Evolutionary conservation across 2,113 vertebrate genomes (phyloP).

Genomic region (Pteruthius melanotis): DNA sequence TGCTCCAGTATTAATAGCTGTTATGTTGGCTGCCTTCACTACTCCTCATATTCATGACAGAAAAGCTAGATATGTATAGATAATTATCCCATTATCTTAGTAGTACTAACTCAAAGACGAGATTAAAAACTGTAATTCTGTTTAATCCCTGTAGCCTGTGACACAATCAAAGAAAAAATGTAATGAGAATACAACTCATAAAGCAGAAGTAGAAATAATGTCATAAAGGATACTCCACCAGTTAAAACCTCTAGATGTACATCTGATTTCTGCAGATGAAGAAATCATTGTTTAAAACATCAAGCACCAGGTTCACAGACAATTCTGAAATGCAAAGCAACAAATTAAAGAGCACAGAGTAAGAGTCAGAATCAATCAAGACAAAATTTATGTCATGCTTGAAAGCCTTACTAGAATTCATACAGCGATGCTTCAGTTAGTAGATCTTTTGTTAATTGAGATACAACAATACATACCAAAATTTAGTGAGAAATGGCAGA

Average conservation of each 20-base stretch:
- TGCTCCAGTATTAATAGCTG: background rate
- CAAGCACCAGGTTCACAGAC: constrained; percentile 10
- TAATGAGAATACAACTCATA: background rate
- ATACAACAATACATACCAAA: constrained; percentile 59
- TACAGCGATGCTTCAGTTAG: constrained; percentile 34
- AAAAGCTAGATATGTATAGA: background rate
- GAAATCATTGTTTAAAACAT: constrained; percentile 39
- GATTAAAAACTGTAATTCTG: constrained; percentile 46
- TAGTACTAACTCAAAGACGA: background rate
- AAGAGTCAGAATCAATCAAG: constrained; percentile 55
- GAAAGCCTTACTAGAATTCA: constrained; percentile 58
- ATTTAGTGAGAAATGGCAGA: constrained; percentile 73
- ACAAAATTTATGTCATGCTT: constrained; percentile 56
- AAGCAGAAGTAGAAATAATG: constrained; percentile 33
- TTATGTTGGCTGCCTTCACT: background rate
- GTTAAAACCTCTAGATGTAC: constrained; percentile 27
- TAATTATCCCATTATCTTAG: constrained; percentile 5
- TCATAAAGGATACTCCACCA: background rate
- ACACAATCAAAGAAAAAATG: constrained; percentile 5
- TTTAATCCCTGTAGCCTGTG: constrained; percentile 20
- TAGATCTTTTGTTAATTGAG: constrained; percentile 67
- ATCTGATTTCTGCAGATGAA: background rate
- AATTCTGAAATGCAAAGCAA: constrained; percentile 51
- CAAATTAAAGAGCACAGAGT: constrained; percentile 39
- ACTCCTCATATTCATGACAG: background rate